Evolutionary conservation across 1,140 invertebrate genomes (phyloP).

Genomic region (Euura saliciscinereae): DNA sequence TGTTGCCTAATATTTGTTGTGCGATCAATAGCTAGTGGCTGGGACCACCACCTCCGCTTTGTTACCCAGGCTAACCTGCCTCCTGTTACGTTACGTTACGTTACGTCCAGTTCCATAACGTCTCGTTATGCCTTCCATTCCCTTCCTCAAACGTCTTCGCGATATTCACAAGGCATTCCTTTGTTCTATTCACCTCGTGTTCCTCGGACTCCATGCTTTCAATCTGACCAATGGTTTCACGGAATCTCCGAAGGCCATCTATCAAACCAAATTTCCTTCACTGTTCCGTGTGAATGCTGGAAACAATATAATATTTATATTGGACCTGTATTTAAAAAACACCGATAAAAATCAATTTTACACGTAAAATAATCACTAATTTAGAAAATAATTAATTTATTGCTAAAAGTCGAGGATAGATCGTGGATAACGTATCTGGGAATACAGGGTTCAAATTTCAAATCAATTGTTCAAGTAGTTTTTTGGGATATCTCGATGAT

Average conservation of each 20-base stretch:
- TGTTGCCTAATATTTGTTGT: slow-evolving; percentile 44
- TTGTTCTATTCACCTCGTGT: slow-evolving; percentile 35
- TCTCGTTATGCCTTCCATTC: slow-evolving; percentile 27
- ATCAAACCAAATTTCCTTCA: background rate
- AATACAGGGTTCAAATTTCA: no score
- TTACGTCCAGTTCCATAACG: slow-evolving; percentile 17
- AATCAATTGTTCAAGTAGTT: no score
- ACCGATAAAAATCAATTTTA: no score
- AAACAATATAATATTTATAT: no score
- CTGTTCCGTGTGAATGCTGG: no score
- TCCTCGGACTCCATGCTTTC: background rate
- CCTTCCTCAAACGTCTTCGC: slow-evolving; percentile 29
- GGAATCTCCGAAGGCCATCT: slow-evolving; percentile 35
- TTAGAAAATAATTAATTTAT: no score
- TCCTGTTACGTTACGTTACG: slow-evolving; percentile 20
- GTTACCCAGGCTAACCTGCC: background rate
- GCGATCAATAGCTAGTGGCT: slow-evolving; percentile 33
- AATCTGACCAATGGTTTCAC: slow-evolving; percentile 17
- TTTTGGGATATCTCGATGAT: no score
- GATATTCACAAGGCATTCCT: slow-evolving; percentile 16
- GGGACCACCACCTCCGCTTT: background rate
- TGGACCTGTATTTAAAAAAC: no score
- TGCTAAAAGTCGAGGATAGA: no score
- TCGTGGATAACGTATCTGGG: no score
- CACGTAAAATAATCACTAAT: no score